Evolutionary conservation across 1,140 invertebrate species (phyloP).

Genomic region (Cylas formicarius): DNA sequence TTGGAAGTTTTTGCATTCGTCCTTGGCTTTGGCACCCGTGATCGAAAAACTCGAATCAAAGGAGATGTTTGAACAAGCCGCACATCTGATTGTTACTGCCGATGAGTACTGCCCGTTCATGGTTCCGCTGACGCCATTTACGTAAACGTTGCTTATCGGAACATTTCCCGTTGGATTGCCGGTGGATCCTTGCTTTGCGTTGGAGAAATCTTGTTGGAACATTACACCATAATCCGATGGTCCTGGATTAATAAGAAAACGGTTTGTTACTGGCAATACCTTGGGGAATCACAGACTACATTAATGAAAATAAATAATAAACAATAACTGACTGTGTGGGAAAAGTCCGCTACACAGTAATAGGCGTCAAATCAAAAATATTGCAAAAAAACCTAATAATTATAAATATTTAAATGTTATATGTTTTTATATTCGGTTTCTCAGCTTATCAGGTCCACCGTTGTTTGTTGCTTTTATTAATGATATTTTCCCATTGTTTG

Average conservation of each 20-base stretch:
- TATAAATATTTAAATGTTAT: too few relatives aligned
- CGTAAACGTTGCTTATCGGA: slow-evolving; percentile 2
- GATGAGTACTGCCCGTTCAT: slow-evolving; percentile 10
- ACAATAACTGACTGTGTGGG: too few relatives aligned
- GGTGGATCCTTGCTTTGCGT: slow-evolving; percentile 1
- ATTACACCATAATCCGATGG: slow-evolving; percentile 10
- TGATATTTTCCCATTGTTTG: too few relatives aligned
- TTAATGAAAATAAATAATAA: too few relatives aligned
- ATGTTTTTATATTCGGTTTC: too few relatives aligned
- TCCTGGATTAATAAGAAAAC: neutral
- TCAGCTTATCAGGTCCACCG: too few relatives aligned
- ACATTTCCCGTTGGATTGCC: slow-evolving; percentile 9
- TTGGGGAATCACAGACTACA: too few relatives aligned
- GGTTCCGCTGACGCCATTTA: neutral
- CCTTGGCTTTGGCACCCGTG: neutral
- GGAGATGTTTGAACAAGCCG: slow-evolving; percentile 1
- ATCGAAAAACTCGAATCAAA: neutral
- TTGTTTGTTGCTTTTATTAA: too few relatives aligned
- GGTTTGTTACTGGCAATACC: neutral
- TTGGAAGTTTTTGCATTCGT: slow-evolving; percentile 7
- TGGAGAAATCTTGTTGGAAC: slow-evolving; percentile 11
- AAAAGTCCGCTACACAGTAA: too few relatives aligned
- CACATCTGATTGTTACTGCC: neutral
- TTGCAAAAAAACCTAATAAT: too few relatives aligned
- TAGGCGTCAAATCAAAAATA: too few relatives aligned